Evolutionary conservation across 2,797 vertebrate genomes (phyloP), one percentile per base, ranked within the genome.

Genomic region (Leptoclinus maculatus): DNA sequence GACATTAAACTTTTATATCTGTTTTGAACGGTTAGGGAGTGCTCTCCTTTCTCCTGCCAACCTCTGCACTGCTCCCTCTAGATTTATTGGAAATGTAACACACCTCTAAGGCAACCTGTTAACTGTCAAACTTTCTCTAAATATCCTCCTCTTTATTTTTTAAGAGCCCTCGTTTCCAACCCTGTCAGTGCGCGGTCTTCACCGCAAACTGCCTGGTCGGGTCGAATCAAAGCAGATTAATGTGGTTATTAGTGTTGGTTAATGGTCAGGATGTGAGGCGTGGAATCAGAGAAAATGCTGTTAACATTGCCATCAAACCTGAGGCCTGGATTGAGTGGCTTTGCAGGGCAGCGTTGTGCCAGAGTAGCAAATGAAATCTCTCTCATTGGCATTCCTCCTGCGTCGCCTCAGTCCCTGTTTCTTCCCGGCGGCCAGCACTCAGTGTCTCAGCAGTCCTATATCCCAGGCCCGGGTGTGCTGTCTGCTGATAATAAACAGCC

Each of bases 361-460:
- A 74, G 72, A 80, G 79, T 13, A 13, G 71, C 76, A 79, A 90
- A 91, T 89, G 53, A 87, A 90, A 91, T 89, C 83, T 88, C 23
- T 17, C 90, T 94, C 91, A 95, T 95, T 93, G 90, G 89, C 90
- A 95, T 95, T 94, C 94, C 47, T 78, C 78, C 83, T 74, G 71
- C 75, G 77, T 86, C n/a, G 25, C 72, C 71, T 87, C 57, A 68
- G 88, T 92, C 80, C 83, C 82, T 56, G 87, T 88, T 90, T 88
- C 85, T 71, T 79, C 83, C 85, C 71, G 56, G 86, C 71, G 78
- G 89, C 79, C 83, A 73, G 91, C 83, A 78, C 89, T 87, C 79
- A 74, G 73, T 73, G 81, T 88, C 85, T 90, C 82, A 69, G 82
- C 77, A 65, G 83, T 76, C 81, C 83, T 84, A 60, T 87, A 80